phyloP scores from a whole-genome alignment of 2,888 invertebrate species.

The Orthosia incerta region DNA sequence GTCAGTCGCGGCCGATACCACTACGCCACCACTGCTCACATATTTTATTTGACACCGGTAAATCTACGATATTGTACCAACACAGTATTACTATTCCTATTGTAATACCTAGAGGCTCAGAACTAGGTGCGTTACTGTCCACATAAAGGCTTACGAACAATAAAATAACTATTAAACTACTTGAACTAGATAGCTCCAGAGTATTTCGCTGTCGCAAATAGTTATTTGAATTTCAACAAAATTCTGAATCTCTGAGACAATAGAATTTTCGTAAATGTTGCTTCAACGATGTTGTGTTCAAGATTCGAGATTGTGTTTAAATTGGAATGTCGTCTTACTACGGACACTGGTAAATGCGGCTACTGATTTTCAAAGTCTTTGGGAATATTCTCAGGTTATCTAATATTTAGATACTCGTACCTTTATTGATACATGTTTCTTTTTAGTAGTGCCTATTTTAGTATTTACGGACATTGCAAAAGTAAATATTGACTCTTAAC shows the following conservation, averaged over 20 bases:
- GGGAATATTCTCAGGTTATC: neutral
- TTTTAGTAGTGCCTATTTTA: neutral
- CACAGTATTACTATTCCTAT: neutral
- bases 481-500: neutral
- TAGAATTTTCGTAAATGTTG: conserved; percentile 51
- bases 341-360: neutral
- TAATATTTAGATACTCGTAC: neutral
- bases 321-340: conserved; percentile 19
- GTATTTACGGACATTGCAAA: neutral
- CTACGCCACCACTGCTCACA: too few species aligned
- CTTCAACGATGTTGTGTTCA: conserved; percentile 33
- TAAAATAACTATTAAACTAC: conserved; percentile 50
- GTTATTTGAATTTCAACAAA: conserved; percentile 53
- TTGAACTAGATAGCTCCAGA: conserved; percentile 43
- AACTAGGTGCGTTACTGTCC: conserved; percentile 30
- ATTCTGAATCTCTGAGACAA: conserved; percentile 45
- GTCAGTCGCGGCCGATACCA: too few species aligned
- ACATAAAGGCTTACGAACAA: conserved; percentile 38
- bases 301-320: conserved; percentile 42
- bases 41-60: neutral
- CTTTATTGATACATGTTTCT: neutral
- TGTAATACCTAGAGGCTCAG: too few species aligned
- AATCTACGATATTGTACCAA: neutral
- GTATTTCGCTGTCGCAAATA: conserved; percentile 39
- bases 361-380: conserved; percentile 7